Conservation (phyloP, 2,888 invertebrate species). For the Pediacus dermestoides region DNA sequence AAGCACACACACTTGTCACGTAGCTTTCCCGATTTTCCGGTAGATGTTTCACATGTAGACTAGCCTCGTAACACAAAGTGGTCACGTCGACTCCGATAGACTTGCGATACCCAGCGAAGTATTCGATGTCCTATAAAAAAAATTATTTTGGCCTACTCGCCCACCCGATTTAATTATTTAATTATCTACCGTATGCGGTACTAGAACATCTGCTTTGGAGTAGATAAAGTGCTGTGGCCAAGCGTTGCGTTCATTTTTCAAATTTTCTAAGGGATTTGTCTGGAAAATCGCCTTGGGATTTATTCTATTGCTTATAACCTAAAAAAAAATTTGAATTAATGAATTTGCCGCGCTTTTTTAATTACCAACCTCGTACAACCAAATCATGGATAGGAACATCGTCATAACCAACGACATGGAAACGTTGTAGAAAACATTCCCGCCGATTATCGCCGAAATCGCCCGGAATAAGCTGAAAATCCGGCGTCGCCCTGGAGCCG, state of each 20-base stretch:
- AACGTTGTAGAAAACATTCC: slow-evolving; percentile 55
- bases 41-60: slow-evolving; percentile 72
- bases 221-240: slow-evolving; percentile 73
- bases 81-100: slow-evolving; percentile 60
- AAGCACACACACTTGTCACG: slow-evolving; percentile 57
- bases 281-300: slow-evolving; percentile 46
- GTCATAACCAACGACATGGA: slow-evolving; percentile 56
- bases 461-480: slow-evolving; percentile 58
- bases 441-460: slow-evolving; percentile 60
- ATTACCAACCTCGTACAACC: slow-evolving; percentile 57
- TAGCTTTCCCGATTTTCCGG: slow-evolving; percentile 61
- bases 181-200: slow-evolving; percentile 55
- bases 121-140: slow-evolving; percentile 60
- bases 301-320: slow-evolving; percentile 42
- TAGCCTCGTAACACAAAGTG: slow-evolving; percentile 63
- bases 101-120: slow-evolving; percentile 59
- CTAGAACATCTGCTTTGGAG: slow-evolving; percentile 66
- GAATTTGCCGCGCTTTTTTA: too few relatives aligned
- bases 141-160: slow-evolving; percentile 11
- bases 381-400: slow-evolving; percentile 57
- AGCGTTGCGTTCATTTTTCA: slow-evolving; percentile 57
- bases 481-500: slow-evolving; percentile 64
- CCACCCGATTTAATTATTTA: not conserved
- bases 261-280: slow-evolving; percentile 56
- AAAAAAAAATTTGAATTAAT: slow-evolving; percentile 20